These are phyloP conservation scores for Mormyrops boulengeri DNA, from an alignment of 2,797 vertebrate species.

Conservation along the genomic window DNA sequence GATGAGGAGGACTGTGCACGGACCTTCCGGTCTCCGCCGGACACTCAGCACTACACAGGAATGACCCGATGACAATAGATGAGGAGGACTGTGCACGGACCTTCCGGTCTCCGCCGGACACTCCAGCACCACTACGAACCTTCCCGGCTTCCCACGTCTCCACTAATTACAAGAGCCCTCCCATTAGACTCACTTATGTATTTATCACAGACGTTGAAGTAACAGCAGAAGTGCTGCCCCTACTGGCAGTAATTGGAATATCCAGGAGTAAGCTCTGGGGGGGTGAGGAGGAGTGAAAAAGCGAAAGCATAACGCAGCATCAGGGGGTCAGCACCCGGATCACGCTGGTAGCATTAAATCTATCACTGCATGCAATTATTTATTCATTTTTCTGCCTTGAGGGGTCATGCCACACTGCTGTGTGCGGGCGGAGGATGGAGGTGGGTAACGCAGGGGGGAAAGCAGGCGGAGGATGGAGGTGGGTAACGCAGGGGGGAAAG, in stretches of 20 bases:
- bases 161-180: neutral
- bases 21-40: too few relatives aligned
- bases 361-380: conserved; percentile 1
- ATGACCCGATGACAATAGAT: neutral
- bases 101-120: too few relatives aligned
- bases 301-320: neutral
- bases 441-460: neutral
- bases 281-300: neutral
- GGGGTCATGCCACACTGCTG: neutral
- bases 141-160: neutral
- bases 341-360: neutral
- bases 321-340: neutral
- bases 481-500: too few relatives aligned
- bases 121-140: neutral
- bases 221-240: neutral
- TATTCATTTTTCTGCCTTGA: neutral
- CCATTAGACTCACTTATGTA: neutral
- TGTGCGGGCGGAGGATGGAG: neutral
- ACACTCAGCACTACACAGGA: neutral
- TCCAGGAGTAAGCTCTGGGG: neutral
- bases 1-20: neutral
- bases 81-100: neutral
- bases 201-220: neutral
- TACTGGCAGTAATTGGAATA: neutral
- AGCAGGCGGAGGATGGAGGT: neutral